phyloP scores from a whole-genome alignment of 1,140 invertebrate genomes.

The Drosophila bipectinata region DNA sequence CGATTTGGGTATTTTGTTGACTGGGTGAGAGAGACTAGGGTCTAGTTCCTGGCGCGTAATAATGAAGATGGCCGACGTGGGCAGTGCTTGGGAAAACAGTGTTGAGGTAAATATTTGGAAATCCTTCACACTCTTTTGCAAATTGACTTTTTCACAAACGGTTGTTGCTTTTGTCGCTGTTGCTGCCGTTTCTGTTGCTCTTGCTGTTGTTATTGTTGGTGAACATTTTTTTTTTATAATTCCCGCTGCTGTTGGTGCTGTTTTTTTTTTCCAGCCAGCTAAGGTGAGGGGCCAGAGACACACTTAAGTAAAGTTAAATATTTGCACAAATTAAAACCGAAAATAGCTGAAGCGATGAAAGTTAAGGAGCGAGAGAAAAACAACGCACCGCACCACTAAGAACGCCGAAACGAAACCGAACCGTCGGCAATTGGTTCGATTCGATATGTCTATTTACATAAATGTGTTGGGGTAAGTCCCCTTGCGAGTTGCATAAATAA shows the following conservation, averaged over 20 bases:
- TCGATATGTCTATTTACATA: conserved; percentile 38
- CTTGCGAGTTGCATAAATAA: conserved; percentile 47
- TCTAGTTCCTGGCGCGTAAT: conserved; percentile 26
- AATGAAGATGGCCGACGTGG: conserved; percentile 8
- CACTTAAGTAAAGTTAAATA: conserved; percentile 78
- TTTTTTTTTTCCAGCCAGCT: conserved; percentile 22
- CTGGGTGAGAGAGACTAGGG: background rate
- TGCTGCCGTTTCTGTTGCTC: conserved; percentile 13
- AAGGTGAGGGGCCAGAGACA: conserved; percentile 45
- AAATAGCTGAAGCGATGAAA: conserved; percentile 64
- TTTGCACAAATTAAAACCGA: conserved; percentile 79
- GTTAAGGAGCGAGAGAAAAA: conserved; percentile 30
- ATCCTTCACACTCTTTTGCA: conserved; percentile 65
- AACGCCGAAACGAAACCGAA: conserved; percentile 19
- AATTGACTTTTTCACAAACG: conserved; percentile 65
- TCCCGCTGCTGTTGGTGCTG: conserved; percentile 19
- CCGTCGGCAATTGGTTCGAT: conserved; percentile 50
- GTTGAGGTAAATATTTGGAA: conserved; percentile 64
- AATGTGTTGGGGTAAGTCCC: conserved; percentile 4
- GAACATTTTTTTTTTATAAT: conserved; percentile 55
- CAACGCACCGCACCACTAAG: conserved; percentile 9
- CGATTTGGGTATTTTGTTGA: background rate
- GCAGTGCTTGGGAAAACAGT: conserved; percentile 4
- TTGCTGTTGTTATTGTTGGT: conserved; percentile 29
- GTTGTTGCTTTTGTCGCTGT: conserved; percentile 46